phyloP scores from a whole-genome alignment of 2,113 vertebrate genomes.

The Myodes glareolus region DNA sequence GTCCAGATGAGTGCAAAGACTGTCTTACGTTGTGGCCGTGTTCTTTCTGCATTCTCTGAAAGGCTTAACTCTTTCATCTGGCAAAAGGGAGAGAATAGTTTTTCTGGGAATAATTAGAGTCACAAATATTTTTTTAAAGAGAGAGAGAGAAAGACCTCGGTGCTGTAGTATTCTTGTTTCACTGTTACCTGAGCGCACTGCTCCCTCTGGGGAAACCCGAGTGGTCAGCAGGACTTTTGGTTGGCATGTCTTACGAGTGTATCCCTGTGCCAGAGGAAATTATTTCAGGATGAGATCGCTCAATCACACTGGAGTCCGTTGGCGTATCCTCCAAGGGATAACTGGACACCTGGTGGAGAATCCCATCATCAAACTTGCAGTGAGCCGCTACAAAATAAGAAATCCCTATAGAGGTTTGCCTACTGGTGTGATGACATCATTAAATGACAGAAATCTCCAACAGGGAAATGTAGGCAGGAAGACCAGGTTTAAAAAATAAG shows the following conservation, averaged over 20 bases:
- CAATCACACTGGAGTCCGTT: background rate
- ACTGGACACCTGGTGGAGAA: background rate
- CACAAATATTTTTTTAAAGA: background rate
- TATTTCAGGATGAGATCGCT: background rate
- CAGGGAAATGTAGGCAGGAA: conserved; percentile 17
- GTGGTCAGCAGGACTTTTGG: background rate
- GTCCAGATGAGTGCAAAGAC: background rate
- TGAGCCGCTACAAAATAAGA: background rate
- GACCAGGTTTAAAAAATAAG: background rate
- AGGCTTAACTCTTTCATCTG: background rate
- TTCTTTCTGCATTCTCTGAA: background rate
- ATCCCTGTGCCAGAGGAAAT: background rate
- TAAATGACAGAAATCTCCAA: conserved; percentile 26
- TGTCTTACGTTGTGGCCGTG: background rate
- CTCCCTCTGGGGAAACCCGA: background rate
- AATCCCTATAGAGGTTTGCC: background rate
- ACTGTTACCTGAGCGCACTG: background rate
- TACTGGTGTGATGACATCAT: background rate
- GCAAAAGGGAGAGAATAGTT: background rate
- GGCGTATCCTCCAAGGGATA: background rate
- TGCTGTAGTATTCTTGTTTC: background rate
- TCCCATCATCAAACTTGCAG: background rate
- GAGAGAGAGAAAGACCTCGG: background rate
- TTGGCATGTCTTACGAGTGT: background rate
- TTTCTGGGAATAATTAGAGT: conserved; percentile 1